phyloP scores from a whole-genome alignment of 2,113 vertebrate genomes.

The Alethe diademata region DNA sequence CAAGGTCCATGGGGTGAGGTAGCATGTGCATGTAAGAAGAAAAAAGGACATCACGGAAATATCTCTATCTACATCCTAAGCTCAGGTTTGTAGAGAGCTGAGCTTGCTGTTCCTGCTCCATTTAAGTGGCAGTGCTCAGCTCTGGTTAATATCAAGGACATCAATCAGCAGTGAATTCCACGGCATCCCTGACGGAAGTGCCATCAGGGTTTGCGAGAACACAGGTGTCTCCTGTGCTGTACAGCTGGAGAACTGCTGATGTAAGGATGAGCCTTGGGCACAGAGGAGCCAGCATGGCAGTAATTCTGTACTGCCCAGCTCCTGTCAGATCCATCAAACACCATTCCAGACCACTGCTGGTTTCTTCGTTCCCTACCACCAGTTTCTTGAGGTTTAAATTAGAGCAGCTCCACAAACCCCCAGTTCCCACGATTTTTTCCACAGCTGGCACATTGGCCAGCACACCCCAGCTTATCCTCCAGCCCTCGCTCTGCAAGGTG shows the following conservation, averaged over 20 bases:
- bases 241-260: not conserved
- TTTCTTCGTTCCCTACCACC: not conserved
- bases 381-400: not conserved
- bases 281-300: not conserved
- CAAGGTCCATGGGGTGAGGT: not conserved
- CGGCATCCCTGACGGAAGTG: not conserved
- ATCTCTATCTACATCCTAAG: not conserved
- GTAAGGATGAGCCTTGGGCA: not conserved
- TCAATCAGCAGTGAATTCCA: not conserved
- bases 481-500: not conserved
- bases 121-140: not conserved
- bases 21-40: accelerated
- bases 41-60: not conserved
- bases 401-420: not conserved
- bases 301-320: not conserved
- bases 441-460: not conserved
- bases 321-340: not conserved
- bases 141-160: not conserved
- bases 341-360: not conserved
- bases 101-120: not conserved
- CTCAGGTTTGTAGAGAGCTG: not conserved
- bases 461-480: not conserved
- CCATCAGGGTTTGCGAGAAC: not conserved
- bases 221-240: not conserved
- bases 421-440: not conserved